phyloP scores from a whole-genome alignment of 2,888 invertebrate genomes.

The Eudemis profundana region DNA sequence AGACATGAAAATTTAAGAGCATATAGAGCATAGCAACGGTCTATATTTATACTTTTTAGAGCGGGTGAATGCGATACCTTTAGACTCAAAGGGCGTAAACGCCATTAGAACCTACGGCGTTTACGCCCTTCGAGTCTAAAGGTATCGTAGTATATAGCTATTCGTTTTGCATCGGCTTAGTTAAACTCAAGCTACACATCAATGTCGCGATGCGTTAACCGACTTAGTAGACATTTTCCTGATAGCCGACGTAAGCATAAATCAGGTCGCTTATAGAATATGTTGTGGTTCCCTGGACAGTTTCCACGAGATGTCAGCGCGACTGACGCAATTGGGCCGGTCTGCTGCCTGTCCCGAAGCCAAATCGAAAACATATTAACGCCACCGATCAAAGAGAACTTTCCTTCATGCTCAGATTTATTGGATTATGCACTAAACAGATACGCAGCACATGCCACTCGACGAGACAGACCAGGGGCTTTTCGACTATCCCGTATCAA shows the following conservation, averaged over 20 bases:
- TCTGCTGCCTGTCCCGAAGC: constrained; percentile 72
- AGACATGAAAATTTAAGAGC: constrained; percentile 1
- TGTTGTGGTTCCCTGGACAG: constrained; percentile 64
- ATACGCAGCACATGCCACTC: constrained; percentile 49
- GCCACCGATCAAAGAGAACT: constrained; percentile 77
- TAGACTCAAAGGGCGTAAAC: too few species aligned
- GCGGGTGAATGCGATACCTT: not conserved
- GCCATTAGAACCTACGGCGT: too few species aligned
- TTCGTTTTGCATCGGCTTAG: not conserved
- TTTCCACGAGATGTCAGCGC: constrained; percentile 68
- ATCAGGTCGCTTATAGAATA: constrained; percentile 70
- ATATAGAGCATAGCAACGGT: constrained; percentile 5
- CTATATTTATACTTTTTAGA: not conserved
- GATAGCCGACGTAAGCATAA: constrained; percentile 63
- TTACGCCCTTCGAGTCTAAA: too few species aligned
- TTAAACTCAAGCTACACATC: constrained; percentile 52
- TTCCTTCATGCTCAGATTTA: constrained; percentile 66
- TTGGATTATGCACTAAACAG: constrained; percentile 54
- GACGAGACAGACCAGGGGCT: constrained; percentile 51
- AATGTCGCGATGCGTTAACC: constrained; percentile 59
- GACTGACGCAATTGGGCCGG: constrained; percentile 71
- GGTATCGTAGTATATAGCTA: too few species aligned
- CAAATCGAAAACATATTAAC: constrained; percentile 79
- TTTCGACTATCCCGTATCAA: constrained; percentile 36
- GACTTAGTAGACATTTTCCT: constrained; percentile 62